Conservation (phyloP, 1,140 invertebrate species). For the Danaus melanippus region DNA sequence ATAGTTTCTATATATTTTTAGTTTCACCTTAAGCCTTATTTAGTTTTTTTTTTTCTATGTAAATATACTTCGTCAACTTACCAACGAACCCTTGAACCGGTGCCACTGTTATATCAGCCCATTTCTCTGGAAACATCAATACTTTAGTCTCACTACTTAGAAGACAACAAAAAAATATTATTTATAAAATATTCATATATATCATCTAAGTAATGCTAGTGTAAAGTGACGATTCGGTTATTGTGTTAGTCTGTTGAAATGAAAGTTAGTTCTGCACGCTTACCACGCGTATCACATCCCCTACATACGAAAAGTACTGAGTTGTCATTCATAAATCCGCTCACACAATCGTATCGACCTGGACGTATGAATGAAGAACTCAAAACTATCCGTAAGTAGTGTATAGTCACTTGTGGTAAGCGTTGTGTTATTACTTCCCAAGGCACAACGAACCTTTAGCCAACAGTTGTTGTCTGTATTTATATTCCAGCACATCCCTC, state of each 20-base stretch:
- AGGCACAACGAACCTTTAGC: conserved; percentile 63
- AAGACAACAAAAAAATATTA: too few species aligned
- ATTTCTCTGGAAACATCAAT: conserved; percentile 43
- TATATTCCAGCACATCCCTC: conserved; percentile 53
- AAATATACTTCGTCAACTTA: conserved; percentile 24
- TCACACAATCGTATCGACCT: too few species aligned
- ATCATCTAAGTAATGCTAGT: neutral
- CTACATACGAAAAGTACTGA: too few species aligned
- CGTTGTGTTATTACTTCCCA: conserved; percentile 7
- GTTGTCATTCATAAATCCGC: too few species aligned
- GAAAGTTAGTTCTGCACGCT: neutral
- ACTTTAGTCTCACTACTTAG: too few species aligned
- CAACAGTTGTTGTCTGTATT: conserved; percentile 42
- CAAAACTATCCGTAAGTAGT: too few species aligned
- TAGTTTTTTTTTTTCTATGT: too few species aligned
- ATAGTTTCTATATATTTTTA: too few species aligned
- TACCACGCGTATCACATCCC: too few species aligned
- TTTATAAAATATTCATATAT: neutral
- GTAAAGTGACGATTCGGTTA: neutral
- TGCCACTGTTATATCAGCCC: conserved; percentile 43
- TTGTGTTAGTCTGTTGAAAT: conserved; percentile 5
- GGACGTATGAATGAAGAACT: too few species aligned
- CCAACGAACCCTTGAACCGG: conserved; percentile 51
- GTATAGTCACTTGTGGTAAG: too few species aligned
- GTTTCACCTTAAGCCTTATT: too few species aligned